These are phyloP conservation scores for Chiroxiphia lanceolata DNA, from an alignment of 2,797 vertebrate genomes.

Conservation along the genomic window DNA sequence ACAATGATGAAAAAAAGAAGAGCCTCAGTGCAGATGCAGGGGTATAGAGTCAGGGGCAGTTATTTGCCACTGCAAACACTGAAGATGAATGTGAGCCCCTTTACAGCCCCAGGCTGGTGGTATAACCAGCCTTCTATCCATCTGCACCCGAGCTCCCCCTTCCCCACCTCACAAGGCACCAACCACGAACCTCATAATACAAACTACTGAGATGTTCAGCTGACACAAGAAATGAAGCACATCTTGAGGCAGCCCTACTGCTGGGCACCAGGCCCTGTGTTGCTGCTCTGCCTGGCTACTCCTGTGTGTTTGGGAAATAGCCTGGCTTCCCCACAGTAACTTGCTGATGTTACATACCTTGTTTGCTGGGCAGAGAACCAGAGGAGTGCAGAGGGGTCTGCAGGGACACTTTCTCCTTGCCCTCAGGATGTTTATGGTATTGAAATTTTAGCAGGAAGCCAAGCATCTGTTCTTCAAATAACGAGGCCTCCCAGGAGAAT, in stretches of 20 bases:
- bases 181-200: background rate
- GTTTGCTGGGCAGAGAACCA: background rate
- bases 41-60: background rate
- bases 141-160: background rate
- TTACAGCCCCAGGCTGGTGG: background rate
- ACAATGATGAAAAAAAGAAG: background rate
- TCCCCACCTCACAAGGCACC: background rate
- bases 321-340: background rate
- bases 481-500: background rate
- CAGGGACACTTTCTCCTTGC: background rate
- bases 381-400: background rate
- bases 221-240: background rate
- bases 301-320: background rate
- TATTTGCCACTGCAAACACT: background rate
- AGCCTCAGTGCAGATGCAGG: background rate
- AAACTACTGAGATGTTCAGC: background rate
- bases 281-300: background rate
- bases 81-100: background rate
- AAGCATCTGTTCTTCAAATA: constrained; percentile 50
- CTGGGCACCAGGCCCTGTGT: background rate
- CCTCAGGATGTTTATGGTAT: background rate
- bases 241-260: background rate
- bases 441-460: constrained; percentile 52
- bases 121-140: background rate
- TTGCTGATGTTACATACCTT: background rate